phyloP scores from a whole-genome alignment of 1,140 invertebrate species.

The Drosophila pruinosa region DNA sequence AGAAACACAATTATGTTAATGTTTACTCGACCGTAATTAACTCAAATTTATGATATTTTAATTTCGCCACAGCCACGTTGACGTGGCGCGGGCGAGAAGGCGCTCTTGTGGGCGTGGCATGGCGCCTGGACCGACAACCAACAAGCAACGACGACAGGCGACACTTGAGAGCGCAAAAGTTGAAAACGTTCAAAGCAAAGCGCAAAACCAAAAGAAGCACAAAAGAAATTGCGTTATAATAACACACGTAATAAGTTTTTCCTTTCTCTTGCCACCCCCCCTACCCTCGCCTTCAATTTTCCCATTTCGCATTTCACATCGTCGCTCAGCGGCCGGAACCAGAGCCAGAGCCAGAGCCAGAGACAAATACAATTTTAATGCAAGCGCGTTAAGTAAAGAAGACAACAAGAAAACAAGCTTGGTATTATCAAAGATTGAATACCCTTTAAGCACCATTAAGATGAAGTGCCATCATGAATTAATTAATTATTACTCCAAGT shows the following conservation, averaged over 20 bases:
- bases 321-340: slow-evolving; percentile 10
- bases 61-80: slow-evolving; percentile 52
- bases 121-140: not conserved
- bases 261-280: not conserved
- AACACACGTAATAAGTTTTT: slow-evolving; percentile 71
- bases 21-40: slow-evolving; percentile 80
- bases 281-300: not conserved
- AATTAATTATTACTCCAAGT: not conserved
- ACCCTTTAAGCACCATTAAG: not conserved
- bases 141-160: slow-evolving; percentile 2
- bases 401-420: not conserved
- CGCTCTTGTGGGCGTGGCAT: not conserved
- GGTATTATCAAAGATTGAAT: slow-evolving; percentile 2
- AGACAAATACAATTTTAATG: slow-evolving; percentile 78
- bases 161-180: slow-evolving; percentile 28
- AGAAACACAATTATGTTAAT: slow-evolving; percentile 79
- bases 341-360: slow-evolving; percentile 42
- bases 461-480: too few relatives aligned
- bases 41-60: slow-evolving; percentile 80
- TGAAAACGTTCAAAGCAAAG: slow-evolving; percentile 21
- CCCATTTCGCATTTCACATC: slow-evolving; percentile 22
- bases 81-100: not conserved
- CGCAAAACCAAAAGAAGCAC: slow-evolving; percentile 36
- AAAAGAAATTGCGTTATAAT: slow-evolving; percentile 78
- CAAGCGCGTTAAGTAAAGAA: slow-evolving; percentile 39